Evolutionary conservation across 1,140 invertebrate genomes (phyloP).

Genomic region (Drosophila nigrodunni): DNA sequence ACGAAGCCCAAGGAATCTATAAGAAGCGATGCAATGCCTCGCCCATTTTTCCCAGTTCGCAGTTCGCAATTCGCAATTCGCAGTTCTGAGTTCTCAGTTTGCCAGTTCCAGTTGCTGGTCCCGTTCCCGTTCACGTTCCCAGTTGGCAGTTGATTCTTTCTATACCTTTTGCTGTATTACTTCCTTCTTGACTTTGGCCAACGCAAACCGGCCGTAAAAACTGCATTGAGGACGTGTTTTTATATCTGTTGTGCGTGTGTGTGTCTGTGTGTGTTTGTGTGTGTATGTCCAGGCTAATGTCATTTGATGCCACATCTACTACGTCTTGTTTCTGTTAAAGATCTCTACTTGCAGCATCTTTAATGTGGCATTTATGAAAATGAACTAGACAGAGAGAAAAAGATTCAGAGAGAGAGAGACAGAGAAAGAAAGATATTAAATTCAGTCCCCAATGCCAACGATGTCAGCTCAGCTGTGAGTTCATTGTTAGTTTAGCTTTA

Average conservation of each 20-base stretch:
- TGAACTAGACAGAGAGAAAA: conserved; percentile 29
- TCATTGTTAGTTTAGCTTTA: conserved; percentile 24
- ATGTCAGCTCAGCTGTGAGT: conserved; percentile 26
- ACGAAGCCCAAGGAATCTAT: conserved; percentile 19
- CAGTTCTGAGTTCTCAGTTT: neutral
- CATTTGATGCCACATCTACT: conserved; percentile 34
- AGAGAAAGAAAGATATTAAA: neutral
- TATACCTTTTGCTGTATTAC: no score
- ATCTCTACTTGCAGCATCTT: conserved; percentile 39
- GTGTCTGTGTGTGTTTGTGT: conserved; percentile 10
- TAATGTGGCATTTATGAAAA: conserved; percentile 65
- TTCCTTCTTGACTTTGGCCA: neutral
- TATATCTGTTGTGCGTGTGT: conserved; percentile 10
- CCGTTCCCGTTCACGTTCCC: no score
- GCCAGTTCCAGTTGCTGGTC: no score
- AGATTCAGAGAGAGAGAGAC: neutral
- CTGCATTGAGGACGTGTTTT: conserved; percentile 38
- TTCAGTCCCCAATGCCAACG: conserved; percentile 22
- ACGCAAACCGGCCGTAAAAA: conserved; percentile 36
- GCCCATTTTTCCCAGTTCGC: conserved; percentile 21
- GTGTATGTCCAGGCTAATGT: conserved; percentile 38
- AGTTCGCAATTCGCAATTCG: conserved; percentile 4
- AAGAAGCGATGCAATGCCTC: neutral
- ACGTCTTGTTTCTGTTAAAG: conserved; percentile 37
- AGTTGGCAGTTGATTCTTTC: no score